Percentiles rank a stretch among this genome's conserved stretches.
These are phyloP conservation scores for Colostygia pectinataria DNA, from an alignment of 2,888 invertebrate genomes.

Conservation along the genomic window DNA sequence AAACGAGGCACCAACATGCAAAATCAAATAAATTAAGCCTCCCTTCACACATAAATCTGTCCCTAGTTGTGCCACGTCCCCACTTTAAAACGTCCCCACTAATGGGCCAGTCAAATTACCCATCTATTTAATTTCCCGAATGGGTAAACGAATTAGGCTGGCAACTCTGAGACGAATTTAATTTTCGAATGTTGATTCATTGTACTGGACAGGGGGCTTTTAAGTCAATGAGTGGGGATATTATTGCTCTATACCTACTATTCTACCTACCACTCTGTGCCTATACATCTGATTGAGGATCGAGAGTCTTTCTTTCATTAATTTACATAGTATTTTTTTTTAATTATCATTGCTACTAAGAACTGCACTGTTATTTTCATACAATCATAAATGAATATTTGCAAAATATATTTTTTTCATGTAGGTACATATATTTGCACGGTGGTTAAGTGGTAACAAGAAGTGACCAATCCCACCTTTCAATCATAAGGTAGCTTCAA, in stretches of 20 bases:
- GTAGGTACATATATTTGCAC: too few relatives aligned
- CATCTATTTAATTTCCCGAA: constrained; percentile 82
- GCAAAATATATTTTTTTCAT: too few relatives aligned
- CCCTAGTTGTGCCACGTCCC: constrained; percentile 60
- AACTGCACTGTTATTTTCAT: too few relatives aligned
- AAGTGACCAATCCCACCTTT: too few relatives aligned
- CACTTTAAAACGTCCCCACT: constrained; percentile 58
- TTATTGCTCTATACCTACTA: not conserved
- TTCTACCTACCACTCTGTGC: too few relatives aligned
- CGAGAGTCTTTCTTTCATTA: too few relatives aligned
- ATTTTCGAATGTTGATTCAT: constrained; percentile 75
- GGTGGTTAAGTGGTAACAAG: too few relatives aligned
- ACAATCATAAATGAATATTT: too few relatives aligned
- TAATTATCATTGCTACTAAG: too few relatives aligned
- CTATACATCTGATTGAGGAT: too few relatives aligned
- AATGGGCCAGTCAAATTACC: constrained; percentile 80
- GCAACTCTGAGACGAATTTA: constrained; percentile 78
- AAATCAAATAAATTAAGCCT: constrained; percentile 55
- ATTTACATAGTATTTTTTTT: too few relatives aligned
- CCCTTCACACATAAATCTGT: constrained; percentile 66
- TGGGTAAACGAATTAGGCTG: constrained; percentile 80
- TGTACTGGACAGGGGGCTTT: constrained; percentile 35
- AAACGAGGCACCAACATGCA: constrained; percentile 21
- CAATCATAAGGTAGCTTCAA: too few relatives aligned
- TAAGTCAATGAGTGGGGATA: constrained; percentile 1